Evolutionary conservation across 2,888 invertebrate species (phyloP).

Genomic region (Ypsolopha sequella): DNA sequence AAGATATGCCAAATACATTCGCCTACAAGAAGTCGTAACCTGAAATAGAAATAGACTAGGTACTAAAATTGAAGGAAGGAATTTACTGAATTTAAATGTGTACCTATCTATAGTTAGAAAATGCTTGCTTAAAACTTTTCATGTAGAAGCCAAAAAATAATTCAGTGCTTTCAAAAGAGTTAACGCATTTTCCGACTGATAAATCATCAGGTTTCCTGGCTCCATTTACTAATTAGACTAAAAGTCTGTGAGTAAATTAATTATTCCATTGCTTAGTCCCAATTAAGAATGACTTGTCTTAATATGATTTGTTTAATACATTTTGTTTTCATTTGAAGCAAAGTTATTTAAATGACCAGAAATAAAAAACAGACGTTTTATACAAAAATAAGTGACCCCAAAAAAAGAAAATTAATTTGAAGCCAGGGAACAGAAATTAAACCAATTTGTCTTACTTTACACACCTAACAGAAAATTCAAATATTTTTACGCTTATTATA

Average conservation of each 20-base stretch:
- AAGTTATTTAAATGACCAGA: background rate
- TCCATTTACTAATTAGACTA: background rate
- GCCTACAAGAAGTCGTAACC: too few relatives aligned
- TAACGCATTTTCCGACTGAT: conserved; percentile 18
- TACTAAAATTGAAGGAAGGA: too few relatives aligned
- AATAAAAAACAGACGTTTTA: background rate
- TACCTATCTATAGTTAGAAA: too few relatives aligned
- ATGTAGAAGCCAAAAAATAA: too few relatives aligned
- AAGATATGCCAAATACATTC: too few relatives aligned
- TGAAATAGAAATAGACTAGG: too few relatives aligned
- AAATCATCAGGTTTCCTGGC: conserved; percentile 19
- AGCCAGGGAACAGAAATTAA: conserved; percentile 36
- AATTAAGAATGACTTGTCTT: background rate
- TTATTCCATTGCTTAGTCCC: background rate
- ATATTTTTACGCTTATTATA: conserved; percentile 27
- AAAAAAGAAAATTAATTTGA: conserved; percentile 33
- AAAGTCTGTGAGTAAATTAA: background rate
- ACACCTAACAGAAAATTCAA: conserved; percentile 33
- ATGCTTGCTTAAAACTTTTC: too few relatives aligned
- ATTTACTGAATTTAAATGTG: too few relatives aligned
- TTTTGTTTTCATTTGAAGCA: too few relatives aligned
- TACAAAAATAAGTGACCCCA: conserved; percentile 6
- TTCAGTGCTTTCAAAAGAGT: too few relatives aligned
- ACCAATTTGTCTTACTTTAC: conserved; percentile 38
- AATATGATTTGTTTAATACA: too few relatives aligned